Conservation (phyloP, 2,888 invertebrate genomes). For the Tiliacea aurago region DNA sequence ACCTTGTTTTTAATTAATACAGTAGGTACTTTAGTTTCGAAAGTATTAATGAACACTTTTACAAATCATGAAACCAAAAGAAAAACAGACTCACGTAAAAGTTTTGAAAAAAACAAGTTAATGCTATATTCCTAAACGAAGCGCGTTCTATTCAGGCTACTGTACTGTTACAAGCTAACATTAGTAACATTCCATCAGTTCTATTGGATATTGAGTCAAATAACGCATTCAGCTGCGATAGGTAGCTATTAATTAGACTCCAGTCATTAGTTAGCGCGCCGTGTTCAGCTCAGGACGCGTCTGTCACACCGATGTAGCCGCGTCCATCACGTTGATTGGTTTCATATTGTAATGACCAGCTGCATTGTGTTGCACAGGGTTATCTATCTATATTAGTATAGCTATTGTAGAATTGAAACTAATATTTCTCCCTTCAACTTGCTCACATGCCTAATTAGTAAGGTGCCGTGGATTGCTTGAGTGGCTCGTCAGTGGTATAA, state of each 20-base stretch:
- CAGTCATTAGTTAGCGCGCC: slow-evolving; percentile 78
- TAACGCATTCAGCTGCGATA: slow-evolving; percentile 73
- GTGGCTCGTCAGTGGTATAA: neutral
- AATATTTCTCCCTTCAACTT: slow-evolving; percentile 13
- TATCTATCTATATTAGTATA: slow-evolving; percentile 66
- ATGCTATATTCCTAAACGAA: neutral
- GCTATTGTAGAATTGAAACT: slow-evolving; percentile 22
- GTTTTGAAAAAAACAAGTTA: neutral
- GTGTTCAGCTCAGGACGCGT: slow-evolving; percentile 75
- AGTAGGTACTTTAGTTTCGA: slow-evolving; percentile 3
- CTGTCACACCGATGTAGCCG: slow-evolving; percentile 67
- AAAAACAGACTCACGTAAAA: neutral
- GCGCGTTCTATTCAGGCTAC: slow-evolving; percentile 11
- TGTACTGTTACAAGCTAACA: slow-evolving; percentile 21
- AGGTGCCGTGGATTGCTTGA: neutral
- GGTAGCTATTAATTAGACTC: slow-evolving; percentile 81
- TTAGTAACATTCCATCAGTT: slow-evolving; percentile 36
- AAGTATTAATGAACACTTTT: slow-evolving; percentile 3
- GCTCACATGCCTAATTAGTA: slow-evolving; percentile 4
- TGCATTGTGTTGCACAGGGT: slow-evolving; percentile 73
- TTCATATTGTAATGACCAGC: slow-evolving; percentile 82
- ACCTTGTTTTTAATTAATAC: slow-evolving; percentile 29
- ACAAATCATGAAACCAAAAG: neutral
- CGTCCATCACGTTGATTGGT: slow-evolving; percentile 85
- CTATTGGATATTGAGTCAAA: slow-evolving; percentile 59